Conservation (phyloP, 2,888 invertebrate genomes). For the Agonopterix arenella region DNA sequence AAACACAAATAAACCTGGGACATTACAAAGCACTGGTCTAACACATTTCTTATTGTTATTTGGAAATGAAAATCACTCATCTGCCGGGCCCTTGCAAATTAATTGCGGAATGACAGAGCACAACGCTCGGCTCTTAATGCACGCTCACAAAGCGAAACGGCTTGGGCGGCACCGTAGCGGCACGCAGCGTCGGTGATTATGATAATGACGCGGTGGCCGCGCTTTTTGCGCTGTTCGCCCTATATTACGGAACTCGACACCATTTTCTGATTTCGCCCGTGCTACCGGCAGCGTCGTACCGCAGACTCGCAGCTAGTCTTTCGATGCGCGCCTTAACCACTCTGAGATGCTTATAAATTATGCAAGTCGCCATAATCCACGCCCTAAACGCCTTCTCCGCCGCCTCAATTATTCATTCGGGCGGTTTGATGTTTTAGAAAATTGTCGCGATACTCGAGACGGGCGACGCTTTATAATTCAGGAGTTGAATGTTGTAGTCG, state of each 20-base stretch:
- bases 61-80: conserved; percentile 42
- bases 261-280: conserved; percentile 38
- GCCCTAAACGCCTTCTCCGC: conserved; percentile 71
- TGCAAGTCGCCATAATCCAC: conserved; percentile 73
- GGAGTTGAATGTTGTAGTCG: conserved; percentile 38
- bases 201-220: conserved; percentile 72
- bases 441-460: conserved; percentile 67
- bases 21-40: neutral
- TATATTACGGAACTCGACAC: conserved; percentile 66
- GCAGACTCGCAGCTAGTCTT: conserved; percentile 31
- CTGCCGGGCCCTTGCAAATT: conserved; percentile 59
- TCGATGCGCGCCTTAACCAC: conserved; percentile 49
- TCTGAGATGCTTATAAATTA: conserved; percentile 69
- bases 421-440: conserved; percentile 74
- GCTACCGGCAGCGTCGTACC: conserved; percentile 27
- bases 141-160: conserved; percentile 71
- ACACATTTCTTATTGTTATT: conserved; percentile 11
- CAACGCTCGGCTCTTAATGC: conserved; percentile 66
- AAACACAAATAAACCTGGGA: too few relatives aligned
- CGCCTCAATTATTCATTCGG: conserved; percentile 71
- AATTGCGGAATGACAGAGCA: conserved; percentile 71
- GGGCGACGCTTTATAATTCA: conserved; percentile 63
- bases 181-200: conserved; percentile 61
- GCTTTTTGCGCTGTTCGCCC: conserved; percentile 66
- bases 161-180: conserved; percentile 54